Evolutionary conservation across 1,140 invertebrate species (phyloP).

Genomic region (Arion vulgaris): DNA sequence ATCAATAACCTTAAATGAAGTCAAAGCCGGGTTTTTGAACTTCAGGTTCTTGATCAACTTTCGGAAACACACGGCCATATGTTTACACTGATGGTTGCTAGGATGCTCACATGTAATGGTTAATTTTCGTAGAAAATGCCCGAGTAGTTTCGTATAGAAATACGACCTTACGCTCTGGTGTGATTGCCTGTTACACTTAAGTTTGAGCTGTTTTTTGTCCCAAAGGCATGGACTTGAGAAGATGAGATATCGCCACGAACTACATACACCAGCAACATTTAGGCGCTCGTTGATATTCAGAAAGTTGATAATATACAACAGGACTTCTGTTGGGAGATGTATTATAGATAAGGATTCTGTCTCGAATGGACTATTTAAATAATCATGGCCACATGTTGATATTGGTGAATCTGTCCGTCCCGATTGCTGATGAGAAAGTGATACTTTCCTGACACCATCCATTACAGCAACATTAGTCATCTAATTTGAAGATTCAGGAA

Average conservation of each 20-base stretch:
- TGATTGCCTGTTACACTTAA: not conserved
- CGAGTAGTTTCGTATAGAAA: constrained; percentile 7
- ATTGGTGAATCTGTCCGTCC: not conserved
- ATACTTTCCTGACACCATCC: not conserved
- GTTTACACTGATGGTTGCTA: not conserved
- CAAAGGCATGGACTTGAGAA: constrained; percentile 12
- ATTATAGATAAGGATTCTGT: not conserved
- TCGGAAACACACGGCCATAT: constrained; percentile 10
- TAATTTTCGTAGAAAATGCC: not conserved
- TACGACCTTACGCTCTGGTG: not conserved
- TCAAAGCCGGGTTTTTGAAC: not conserved
- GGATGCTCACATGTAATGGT: not conserved
- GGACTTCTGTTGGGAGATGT: not conserved
- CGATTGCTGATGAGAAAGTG: not conserved
- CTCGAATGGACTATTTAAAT: not conserved
- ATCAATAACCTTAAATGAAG: constrained; percentile 15
- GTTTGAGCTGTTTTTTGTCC: not conserved
- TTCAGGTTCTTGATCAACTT: constrained; percentile 15
- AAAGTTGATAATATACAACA: not conserved
- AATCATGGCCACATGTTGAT: not conserved
- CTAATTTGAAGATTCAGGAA: no score
- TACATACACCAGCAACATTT: not conserved
- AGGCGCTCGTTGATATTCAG: not conserved
- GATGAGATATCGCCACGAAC: constrained; percentile 4
- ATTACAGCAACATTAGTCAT: not conserved